These are phyloP conservation scores for Hepsetus odoe DNA, from an alignment of 2,113 vertebrate genomes.

Conservation along the genomic window DNA sequence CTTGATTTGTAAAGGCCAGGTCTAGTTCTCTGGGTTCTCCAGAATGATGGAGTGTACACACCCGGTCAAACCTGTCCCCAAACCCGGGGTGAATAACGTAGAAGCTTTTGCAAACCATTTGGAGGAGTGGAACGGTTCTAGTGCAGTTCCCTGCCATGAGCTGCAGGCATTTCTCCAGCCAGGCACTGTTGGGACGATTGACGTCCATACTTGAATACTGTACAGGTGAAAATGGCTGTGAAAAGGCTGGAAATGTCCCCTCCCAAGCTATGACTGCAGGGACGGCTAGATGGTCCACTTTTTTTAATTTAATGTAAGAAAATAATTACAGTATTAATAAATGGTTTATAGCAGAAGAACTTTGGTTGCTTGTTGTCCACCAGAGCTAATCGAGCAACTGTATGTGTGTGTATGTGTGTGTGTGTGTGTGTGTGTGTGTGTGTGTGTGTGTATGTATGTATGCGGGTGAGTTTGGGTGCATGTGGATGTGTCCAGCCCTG, in stretches of 20 bases:
- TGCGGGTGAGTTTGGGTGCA: constrained; percentile 44
- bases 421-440: constrained; percentile 33
- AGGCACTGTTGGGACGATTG: constrained; percentile 58
- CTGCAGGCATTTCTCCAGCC: constrained; percentile 62
- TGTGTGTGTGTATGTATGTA: constrained; percentile 43
- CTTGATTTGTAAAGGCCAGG: not conserved
- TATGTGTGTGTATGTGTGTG: constrained; percentile 1
- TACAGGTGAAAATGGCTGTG: constrained; percentile 49
- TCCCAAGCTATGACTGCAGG: constrained; percentile 51
- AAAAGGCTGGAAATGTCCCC: constrained; percentile 58
- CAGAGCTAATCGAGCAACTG: not conserved
- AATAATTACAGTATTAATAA: constrained; percentile 58
- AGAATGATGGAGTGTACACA: not conserved
- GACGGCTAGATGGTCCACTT: constrained; percentile 9
- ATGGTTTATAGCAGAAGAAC: constrained; percentile 34
- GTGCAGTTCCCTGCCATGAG: constrained; percentile 78
- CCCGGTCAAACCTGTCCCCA: too few species aligned
- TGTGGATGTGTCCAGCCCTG: constrained; percentile 27
- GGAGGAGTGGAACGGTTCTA: constrained; percentile 62
- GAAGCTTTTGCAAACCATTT: constrained; percentile 70
- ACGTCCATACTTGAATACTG: constrained; percentile 82
- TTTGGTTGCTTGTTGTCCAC: constrained; percentile 16
- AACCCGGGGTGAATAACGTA: too few species aligned
- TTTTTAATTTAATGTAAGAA: constrained; percentile 15
- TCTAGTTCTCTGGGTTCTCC: not conserved